Evolutionary conservation across 2,888 invertebrate species (phyloP).

Genomic region (Agriopis aurantiaria): DNA sequence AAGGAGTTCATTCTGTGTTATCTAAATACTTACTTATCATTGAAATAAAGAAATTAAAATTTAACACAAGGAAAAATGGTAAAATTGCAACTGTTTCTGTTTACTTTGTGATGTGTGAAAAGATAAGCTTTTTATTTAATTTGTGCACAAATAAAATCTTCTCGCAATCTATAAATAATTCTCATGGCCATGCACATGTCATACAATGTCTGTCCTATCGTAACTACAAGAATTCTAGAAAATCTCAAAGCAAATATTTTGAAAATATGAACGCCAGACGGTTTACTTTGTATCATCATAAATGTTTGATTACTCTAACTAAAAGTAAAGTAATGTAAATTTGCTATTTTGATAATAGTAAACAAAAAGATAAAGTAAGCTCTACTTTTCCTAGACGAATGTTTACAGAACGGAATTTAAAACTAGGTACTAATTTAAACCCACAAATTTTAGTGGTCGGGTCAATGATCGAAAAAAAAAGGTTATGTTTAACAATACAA

Average conservation of each 20-base stretch:
- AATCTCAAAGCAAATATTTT: conserved; percentile 23
- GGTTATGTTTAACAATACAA: too few relatives aligned
- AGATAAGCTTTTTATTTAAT: background rate
- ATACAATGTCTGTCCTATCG: background rate
- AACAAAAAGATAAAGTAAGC: background rate
- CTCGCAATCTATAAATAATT: background rate
- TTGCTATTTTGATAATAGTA: too few relatives aligned
- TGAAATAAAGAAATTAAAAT: background rate
- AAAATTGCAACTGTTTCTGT: background rate
- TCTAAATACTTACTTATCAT: background rate
- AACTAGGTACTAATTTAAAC: too few relatives aligned
- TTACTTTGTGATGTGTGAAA: background rate
- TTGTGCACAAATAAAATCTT: background rate
- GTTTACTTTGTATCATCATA: background rate
- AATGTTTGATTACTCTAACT: background rate
- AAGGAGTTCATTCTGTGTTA: background rate
- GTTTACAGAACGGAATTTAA: background rate
- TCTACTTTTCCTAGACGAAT: background rate
- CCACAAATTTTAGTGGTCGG: background rate
- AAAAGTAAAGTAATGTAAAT: too few relatives aligned
- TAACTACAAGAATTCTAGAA: background rate
- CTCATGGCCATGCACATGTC: too few relatives aligned
- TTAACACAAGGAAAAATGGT: too few relatives aligned
- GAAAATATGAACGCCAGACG: conserved; percentile 7
- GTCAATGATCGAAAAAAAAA: too few relatives aligned